Evolutionary conservation across 1,140 invertebrate species (phyloP).

Genomic region (Globodera ellingtonae): DNA sequence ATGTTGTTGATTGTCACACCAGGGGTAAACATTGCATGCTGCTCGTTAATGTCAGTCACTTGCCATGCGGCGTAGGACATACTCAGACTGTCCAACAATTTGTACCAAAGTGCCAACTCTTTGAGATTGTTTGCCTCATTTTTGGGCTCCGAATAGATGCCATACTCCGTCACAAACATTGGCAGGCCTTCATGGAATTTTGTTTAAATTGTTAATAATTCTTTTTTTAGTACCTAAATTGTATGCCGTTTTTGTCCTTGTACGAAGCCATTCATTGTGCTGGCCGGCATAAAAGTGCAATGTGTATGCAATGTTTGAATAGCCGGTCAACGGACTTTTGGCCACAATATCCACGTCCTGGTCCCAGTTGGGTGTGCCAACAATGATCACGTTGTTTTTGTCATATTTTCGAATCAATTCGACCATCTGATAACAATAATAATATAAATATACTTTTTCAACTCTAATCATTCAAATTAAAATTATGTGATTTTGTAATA

Average conservation of each 20-base stretch:
- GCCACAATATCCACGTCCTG: slow-evolving; percentile 18
- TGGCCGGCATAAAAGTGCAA: slow-evolving; percentile 15
- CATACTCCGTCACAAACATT: slow-evolving; percentile 25
- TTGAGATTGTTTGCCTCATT: neutral
- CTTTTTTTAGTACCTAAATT: neutral
- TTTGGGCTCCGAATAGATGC: neutral
- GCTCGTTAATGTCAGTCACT: slow-evolving; percentile 10
- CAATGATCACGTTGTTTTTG: slow-evolving; percentile 26
- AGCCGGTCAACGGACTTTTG: slow-evolving; percentile 17
- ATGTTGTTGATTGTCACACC: neutral
- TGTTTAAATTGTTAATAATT: too few species aligned
- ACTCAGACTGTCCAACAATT: neutral
- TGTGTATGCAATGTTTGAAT: slow-evolving; percentile 13
- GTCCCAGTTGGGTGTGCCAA: slow-evolving; percentile 31
- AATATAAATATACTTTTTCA: too few species aligned
- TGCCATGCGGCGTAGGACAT: slow-evolving; percentile 15
- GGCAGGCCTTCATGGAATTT: neutral
- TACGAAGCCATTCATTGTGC: neutral
- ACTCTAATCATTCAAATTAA: too few species aligned
- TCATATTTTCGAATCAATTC: slow-evolving; percentile 24
- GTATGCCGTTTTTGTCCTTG: neutral
- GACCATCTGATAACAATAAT: neutral
- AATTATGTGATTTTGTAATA: too few species aligned
- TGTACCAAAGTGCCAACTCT: neutral
- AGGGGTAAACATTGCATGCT: neutral